Evolutionary conservation across 30 jellyfish, hydroid and myxozoan genomes (phyloP).

Genomic region (Hydractinia symbiolongicarpus): DNA sequence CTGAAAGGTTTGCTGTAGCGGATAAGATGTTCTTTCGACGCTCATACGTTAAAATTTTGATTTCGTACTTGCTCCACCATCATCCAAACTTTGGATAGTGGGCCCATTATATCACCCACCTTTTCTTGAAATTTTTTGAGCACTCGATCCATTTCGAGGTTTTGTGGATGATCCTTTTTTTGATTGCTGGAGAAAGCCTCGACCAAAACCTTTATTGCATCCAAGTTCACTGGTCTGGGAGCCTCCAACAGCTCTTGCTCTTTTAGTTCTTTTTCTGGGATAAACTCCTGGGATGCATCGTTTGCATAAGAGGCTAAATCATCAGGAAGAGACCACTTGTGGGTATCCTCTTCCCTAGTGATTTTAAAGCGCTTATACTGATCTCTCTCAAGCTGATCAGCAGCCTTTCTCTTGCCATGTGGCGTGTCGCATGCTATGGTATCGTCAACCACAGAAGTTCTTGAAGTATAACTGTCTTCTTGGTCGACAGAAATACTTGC

Average conservation of each 20-base stretch:
- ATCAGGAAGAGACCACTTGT: conserved; percentile 7
- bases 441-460: too few relatives aligned
- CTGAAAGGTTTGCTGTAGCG: too few relatives aligned
- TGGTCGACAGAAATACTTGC: too few relatives aligned
- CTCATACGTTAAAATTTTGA: too few relatives aligned
- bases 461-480: too few relatives aligned
- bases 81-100: not conserved
- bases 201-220: not conserved
- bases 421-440: too few relatives aligned
- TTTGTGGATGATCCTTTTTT: not conserved
- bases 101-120: conserved; percentile 14
- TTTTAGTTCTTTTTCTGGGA: not conserved
- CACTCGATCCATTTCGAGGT: not conserved
- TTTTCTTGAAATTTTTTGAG: not conserved
- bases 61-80: not conserved
- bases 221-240: not conserved
- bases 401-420: too few relatives aligned
- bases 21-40: too few relatives aligned
- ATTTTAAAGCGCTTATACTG: not conserved
- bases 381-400: too few relatives aligned
- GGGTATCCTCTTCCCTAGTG: not conserved
- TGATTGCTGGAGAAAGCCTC: not conserved
- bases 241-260: not conserved
- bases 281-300: not conserved
- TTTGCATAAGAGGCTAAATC: not conserved